Conservation (phyloP, 35 echinoderm and acorn worm genomes). For the Apostichopus japonicus region DNA sequence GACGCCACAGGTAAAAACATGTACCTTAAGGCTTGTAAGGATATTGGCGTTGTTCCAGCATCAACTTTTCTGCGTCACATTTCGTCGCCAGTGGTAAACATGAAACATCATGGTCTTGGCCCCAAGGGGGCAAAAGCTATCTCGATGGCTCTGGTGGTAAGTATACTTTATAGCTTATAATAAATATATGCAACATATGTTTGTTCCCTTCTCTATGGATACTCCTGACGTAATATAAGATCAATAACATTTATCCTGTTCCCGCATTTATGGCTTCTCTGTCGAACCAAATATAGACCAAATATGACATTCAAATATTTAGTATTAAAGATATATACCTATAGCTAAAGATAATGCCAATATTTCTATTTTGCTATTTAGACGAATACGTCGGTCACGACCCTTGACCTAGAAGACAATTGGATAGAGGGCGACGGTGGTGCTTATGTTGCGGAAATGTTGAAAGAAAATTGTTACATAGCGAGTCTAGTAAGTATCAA, state of each 20-base stretch:
- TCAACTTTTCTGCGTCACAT: slow-evolving; percentile 96
- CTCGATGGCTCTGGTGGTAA: slow-evolving; percentile 89
- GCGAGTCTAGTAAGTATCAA: slow-evolving; percentile 82
- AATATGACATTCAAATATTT: no score
- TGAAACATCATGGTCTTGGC: slow-evolving; percentile 98
- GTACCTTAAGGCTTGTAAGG: slow-evolving; percentile 83
- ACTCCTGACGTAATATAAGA: no score
- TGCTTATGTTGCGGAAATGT: slow-evolving; percentile 90
- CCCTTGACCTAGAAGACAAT: slow-evolving; percentile 95
- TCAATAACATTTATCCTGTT: no score
- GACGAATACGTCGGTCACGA: slow-evolving; percentile 91
- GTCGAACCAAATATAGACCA: no score
- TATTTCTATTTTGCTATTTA: slow-evolving; percentile 7
- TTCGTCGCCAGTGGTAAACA: slow-evolving; percentile 63
- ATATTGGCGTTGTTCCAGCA: slow-evolving; percentile 84
- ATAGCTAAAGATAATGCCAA: no score
- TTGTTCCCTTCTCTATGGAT: no score
- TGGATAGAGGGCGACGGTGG: slow-evolving; percentile 94
- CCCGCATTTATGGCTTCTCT: no score
- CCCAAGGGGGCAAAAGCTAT: slow-evolving; percentile 92
- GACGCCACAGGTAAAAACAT: slow-evolving; percentile 86
- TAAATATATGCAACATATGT: no score
- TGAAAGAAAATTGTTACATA: slow-evolving; percentile 99
- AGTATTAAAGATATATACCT: no score
- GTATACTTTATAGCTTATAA: background rate